Conservation (phyloP, 2,888 invertebrate genomes). For the Pelosia muscerda region DNA sequence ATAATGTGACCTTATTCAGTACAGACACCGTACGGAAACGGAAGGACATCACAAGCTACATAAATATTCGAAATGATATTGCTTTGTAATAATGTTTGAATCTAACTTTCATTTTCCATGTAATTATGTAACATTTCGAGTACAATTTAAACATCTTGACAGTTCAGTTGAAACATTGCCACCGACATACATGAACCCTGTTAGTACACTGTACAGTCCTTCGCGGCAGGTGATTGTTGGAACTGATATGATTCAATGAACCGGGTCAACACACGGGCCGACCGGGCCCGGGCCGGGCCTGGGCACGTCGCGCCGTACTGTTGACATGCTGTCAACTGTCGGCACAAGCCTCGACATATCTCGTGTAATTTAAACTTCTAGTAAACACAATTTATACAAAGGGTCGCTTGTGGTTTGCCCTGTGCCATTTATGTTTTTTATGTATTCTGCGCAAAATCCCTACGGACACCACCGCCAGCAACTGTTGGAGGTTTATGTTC, state of each 20-base stretch:
- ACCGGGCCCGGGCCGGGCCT: not conserved
- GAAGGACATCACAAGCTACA: too few species aligned
- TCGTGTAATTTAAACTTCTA: not conserved
- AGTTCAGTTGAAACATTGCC: not conserved
- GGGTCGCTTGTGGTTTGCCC: not conserved
- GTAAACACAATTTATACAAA: not conserved
- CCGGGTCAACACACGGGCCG: not conserved
- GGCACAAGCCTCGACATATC: not conserved
- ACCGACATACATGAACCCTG: not conserved
- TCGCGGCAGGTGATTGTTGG: not conserved
- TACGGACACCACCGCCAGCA: too few species aligned
- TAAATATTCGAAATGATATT: too few species aligned
- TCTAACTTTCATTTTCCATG: not conserved
- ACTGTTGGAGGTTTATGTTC: too few species aligned
- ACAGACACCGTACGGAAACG: too few species aligned
- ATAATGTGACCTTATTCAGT: too few species aligned
- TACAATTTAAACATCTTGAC: not conserved
- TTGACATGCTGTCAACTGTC: not conserved
- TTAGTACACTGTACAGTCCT: not conserved
- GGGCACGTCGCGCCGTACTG: too few species aligned
- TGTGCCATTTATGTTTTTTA: too few species aligned
- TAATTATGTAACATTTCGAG: not conserved
- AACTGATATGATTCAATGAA: not conserved
- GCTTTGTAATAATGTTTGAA: not conserved
- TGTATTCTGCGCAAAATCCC: too few species aligned